Base-by-base conservation (phyloP, 2,113 vertebrate species). In the human (Homo sapiens) region DNA sequence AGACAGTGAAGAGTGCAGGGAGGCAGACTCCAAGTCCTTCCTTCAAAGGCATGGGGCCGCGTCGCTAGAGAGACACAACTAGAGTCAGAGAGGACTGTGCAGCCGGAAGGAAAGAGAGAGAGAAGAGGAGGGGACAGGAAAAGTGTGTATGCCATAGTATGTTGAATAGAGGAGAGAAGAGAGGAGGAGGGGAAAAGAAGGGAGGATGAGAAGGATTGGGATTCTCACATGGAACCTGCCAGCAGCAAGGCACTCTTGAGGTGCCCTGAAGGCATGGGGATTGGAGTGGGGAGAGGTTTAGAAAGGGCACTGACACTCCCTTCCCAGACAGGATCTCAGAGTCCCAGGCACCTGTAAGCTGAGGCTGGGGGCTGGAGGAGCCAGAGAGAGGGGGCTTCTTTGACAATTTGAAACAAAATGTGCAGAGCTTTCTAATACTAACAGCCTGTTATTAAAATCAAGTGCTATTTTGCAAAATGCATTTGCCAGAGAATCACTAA, bases 381-480 rank as follows among this genome's bases (percentile, higher is more conserved):
- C 66, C 48, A 61, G 91, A 82, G 57, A 76, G n/a, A 95, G 76
- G 94, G 95, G 88, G 81, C 94, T 97, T 96, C 96, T 93, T 88
- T 70, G 90, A 97, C 86, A 96, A 40, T 93, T 92, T 97, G 82
- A 96, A 98, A 96, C 81, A 79, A 97, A 97, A 95, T 72, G 85
- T 94, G 97, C 75, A 88, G 95, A 81, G 84, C 0, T 38, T 96
- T 96, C 96, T 98, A 97, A 97, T 97, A 96, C 97, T 93, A 97
- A 97, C 94, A 97, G 97, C 91, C 95, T 98, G 97, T 98, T 97
- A 98, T 98, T 98, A 98, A 98, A 98, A 98, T 98, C 98, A 98
- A 98, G 97, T 97, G 97, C 95, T 98, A 98, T 98, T 98, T 97
- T 97, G 95, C 96, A 98, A 97, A 97, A 97, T 78, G 93, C 96